phyloP scores from a whole-genome alignment of 2,113 vertebrate genomes.

The Micromys minutus region DNA sequence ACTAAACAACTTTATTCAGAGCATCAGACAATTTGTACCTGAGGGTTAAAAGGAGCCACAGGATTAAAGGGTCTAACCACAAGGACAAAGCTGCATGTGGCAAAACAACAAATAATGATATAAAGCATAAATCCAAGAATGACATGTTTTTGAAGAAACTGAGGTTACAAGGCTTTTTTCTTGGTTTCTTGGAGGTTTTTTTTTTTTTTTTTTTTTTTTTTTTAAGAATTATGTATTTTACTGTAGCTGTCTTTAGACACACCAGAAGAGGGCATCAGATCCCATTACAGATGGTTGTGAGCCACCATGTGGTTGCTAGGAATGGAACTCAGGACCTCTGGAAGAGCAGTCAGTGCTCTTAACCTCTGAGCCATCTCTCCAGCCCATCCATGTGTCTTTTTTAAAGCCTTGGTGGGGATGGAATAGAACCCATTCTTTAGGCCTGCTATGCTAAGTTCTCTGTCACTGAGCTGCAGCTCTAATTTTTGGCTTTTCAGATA shows the following conservation, averaged over 20 bases:
- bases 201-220: no score
- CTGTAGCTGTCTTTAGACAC: no score
- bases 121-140: not conserved
- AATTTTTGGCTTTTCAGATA: not conserved
- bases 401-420: not conserved
- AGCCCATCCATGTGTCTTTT: not conserved
- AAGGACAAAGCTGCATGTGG: not conserved
- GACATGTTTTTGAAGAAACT: not conserved
- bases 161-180: not conserved
- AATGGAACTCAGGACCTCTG: no score
- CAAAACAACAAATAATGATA: not conserved
- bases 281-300: no score
- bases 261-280: no score
- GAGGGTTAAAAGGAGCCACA: not conserved
- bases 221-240: no score
- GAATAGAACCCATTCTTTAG: not conserved
- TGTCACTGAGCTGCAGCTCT: not conserved
- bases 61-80: not conserved
- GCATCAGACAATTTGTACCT: not conserved
- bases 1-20: not conserved
- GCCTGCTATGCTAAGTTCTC: not conserved
- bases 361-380: no score
- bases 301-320: no score
- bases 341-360: no score
- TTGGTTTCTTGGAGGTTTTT: not conserved